Evolutionary conservation across 2,113 vertebrate genomes (phyloP).

Genomic region (Danionella cerebrum): DNA sequence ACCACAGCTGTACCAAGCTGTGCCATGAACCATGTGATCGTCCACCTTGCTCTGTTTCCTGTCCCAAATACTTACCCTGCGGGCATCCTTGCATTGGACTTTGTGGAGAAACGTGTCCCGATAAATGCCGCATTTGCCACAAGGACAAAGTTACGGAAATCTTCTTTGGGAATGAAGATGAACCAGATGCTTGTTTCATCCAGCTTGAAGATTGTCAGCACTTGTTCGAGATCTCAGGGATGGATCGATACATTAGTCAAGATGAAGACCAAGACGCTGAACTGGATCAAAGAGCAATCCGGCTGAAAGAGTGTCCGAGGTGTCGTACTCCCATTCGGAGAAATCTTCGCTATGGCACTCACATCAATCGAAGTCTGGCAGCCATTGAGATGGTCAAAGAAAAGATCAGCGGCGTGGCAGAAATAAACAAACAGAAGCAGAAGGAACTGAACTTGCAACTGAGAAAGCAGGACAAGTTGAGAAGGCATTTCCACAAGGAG

Average conservation of each 20-base stretch:
- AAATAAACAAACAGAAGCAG: constrained; percentile 49
- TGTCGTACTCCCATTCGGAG: constrained; percentile 82
- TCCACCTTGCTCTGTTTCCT: constrained; percentile 73
- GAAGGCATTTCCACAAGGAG: neutral
- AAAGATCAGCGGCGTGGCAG: constrained; percentile 65
- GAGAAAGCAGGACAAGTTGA: neutral
- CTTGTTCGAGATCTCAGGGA: constrained; percentile 70
- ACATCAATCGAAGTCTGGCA: constrained; percentile 74
- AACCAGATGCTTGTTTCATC: constrained; percentile 74
- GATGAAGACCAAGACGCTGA: constrained; percentile 44
- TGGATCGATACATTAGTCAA: constrained; percentile 77
- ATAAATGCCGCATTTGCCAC: constrained; percentile 79
- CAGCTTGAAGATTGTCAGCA: constrained; percentile 83
- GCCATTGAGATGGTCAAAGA: constrained; percentile 82
- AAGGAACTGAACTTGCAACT: constrained; percentile 46
- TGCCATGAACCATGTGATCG: constrained; percentile 84
- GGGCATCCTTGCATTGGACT: constrained; percentile 81
- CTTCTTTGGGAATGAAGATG: constrained; percentile 85
- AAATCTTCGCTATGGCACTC: constrained; percentile 78
- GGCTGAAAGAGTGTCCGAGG: constrained; percentile 80
- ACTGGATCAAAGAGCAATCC: constrained; percentile 55
- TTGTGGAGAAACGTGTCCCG: constrained; percentile 85
- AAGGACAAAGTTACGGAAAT: constrained; percentile 76
- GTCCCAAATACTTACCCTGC: constrained; percentile 65
- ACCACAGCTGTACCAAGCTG: constrained; percentile 75